Evolutionary conservation across 2,797 vertebrate genomes (phyloP).

Genomic region (Hirundo rustica): DNA sequence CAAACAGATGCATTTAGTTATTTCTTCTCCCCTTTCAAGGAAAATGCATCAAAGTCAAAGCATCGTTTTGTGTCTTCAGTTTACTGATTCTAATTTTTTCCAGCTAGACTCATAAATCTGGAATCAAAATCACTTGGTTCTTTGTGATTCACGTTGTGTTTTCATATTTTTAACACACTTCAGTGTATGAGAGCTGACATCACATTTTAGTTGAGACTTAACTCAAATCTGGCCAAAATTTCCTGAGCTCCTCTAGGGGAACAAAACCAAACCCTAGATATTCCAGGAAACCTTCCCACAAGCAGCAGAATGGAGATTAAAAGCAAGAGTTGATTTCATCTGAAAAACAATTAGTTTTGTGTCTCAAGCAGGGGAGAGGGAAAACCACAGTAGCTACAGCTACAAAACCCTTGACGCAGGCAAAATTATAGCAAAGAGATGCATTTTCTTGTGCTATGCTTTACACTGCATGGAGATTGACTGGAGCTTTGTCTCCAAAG

Average conservation of each 20-base stretch:
- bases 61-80: neutral
- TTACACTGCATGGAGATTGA: neutral
- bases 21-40: neutral
- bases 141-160: neutral
- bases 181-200: neutral
- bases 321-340: neutral
- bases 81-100: neutral
- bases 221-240: neutral
- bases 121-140: neutral
- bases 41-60: neutral
- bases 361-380: neutral
- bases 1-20: neutral
- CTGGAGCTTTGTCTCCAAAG: neutral
- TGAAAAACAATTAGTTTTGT: neutral
- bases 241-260: neutral
- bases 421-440: neutral
- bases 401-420: neutral
- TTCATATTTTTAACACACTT: neutral
- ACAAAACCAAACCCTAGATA: neutral
- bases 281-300: neutral
- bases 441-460: neutral
- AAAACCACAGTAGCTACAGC: neutral
- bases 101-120: neutral
- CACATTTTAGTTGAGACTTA: neutral
- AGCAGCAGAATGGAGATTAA: neutral